phyloP scores from a whole-genome alignment of 2,888 invertebrate species.

The Cinara cedri region DNA sequence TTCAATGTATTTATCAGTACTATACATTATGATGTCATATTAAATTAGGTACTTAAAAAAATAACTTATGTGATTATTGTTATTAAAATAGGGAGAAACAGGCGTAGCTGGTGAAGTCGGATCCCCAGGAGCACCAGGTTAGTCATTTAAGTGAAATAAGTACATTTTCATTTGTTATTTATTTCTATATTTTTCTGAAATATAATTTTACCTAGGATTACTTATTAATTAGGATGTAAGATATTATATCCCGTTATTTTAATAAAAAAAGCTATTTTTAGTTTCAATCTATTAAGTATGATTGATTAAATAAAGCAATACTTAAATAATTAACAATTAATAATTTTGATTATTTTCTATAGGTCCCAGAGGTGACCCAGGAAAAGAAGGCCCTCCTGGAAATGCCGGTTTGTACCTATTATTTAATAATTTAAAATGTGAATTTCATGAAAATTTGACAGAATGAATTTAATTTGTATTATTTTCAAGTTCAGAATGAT shows the following conservation, averaged over 20 bases:
- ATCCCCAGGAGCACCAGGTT: conserved; percentile 67
- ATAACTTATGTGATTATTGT: conserved; percentile 9
- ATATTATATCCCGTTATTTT: too few species aligned
- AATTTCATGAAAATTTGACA: neutral
- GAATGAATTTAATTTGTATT: neutral
- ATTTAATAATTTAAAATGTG: neutral
- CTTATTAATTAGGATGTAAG: too few species aligned
- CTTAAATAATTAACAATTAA: neutral
- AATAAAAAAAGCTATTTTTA: too few species aligned
- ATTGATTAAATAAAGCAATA: too few species aligned
- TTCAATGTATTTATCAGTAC: neutral
- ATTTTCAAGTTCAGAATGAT: too few species aligned
- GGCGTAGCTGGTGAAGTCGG: conserved; percentile 84
- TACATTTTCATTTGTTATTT: too few species aligned
- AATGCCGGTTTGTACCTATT: conserved; percentile 35
- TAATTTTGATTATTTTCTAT: conserved; percentile 61
- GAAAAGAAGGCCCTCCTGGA: conserved; percentile 63
- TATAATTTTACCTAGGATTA: too few species aligned
- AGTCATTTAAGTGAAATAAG: neutral
- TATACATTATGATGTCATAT: too few species aligned
- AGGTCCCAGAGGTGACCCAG: conserved; percentile 79
- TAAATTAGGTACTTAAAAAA: too few species aligned
- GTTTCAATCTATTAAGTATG: too few species aligned
- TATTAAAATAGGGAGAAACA: conserved; percentile 70
- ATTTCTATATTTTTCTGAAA: too few species aligned